Evolutionary conservation across 92 coral and sea anemone species (phyloP), one percentile per base, ranked within the genome.

Genomic region (Pocillopora meandrina): DNA sequence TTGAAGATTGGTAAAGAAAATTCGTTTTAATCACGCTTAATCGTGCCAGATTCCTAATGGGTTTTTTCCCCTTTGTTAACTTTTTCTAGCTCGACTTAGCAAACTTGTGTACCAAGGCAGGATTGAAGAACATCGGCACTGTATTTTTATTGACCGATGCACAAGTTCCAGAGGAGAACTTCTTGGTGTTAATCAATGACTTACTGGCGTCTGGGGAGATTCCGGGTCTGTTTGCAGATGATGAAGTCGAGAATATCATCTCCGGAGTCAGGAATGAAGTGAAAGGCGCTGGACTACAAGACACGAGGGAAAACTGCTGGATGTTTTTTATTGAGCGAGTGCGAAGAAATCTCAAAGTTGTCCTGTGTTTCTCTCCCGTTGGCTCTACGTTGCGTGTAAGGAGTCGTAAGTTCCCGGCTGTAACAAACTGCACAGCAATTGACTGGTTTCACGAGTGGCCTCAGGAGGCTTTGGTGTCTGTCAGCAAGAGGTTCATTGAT

Each of bases 371-470:
- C 95, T 97, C 99, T 23, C 99, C 99, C 35, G 99, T 97, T 82
- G 99, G 99, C 17, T 90, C 99, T 55, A 97, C 99, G 15, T 85
- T 97, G 63, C 95, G 99, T 78, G 99, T 97, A 19, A 95, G 99
- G 74, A 95, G 99, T 73, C 95, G 99, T 87, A 97, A 97, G 84
- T 97, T 97, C 93, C 99, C 99, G 9, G 99, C 99, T 67, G 99
- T 97, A 23, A 97, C 99, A 15, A 97, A 97, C 95, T 95, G 99
- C 76, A 95, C 99, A 18, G 98, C 99, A 20, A 97, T 97, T 76
- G 99, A 97, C 74, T 97, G 99, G 99, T 97, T 97, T 95, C 99
- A 97, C 81, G 99, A 97, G 74, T 97, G 99, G 99, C 99, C 99
- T 16, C 93, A 93, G 65, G 98, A 97, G 80, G 99, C 99, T 78